Conservation (phyloP, 2,113 vertebrate genomes). For the Archilochus colubris region DNA sequence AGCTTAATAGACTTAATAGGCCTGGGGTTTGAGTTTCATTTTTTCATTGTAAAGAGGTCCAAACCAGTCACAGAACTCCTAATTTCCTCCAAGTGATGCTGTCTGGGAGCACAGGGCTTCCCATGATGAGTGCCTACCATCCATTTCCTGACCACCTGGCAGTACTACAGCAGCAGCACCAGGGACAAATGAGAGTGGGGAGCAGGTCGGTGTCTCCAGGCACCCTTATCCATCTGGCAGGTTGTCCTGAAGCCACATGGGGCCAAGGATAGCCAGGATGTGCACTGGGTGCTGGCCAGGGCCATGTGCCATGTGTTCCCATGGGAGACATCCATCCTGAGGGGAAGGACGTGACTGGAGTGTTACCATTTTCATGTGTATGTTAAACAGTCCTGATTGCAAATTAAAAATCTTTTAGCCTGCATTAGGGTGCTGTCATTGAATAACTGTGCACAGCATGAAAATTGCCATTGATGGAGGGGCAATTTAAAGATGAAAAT, state of each 20-base stretch:
- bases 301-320: rapidly evolving
- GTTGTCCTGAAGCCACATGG: neutral
- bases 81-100: neutral
- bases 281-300: neutral
- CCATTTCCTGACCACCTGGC: neutral
- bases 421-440: neutral
- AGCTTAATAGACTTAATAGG: neutral
- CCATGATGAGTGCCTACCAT: neutral
- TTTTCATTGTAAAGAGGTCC: neutral
- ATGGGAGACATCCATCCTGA: rapidly evolving
- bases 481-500: neutral
- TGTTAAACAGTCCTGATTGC: neutral
- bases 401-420: neutral
- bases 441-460: neutral
- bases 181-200: neutral
- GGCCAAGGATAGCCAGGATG: neutral
- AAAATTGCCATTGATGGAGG: neutral
- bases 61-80: neutral
- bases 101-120: neutral
- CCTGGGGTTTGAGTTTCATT: neutral
- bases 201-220: neutral
- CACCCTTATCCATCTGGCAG: neutral
- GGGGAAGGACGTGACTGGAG: neutral
- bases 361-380: neutral
- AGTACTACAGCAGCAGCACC: rapidly evolving